Percentiles rank a stretch among this genome's conserved stretches.
These are phyloP conservation scores for Haliaeetus leucogaster DNA, from an alignment of 2,113 vertebrate species.

Conservation along the genomic window DNA sequence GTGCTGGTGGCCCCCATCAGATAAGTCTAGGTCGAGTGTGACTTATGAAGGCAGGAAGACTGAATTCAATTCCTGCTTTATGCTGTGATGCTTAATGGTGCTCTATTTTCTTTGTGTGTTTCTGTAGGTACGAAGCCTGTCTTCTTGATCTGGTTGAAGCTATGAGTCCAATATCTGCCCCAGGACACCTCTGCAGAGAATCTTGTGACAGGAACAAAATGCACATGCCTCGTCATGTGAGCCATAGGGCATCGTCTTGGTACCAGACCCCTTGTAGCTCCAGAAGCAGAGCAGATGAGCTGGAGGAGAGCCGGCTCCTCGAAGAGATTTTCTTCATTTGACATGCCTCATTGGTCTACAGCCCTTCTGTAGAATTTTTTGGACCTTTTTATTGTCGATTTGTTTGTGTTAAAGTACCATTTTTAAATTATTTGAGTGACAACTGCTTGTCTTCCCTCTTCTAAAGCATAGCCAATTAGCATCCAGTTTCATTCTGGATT, in stretches of 20 bases:
- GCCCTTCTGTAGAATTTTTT: background rate
- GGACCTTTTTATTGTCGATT: background rate
- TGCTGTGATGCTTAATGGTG: background rate
- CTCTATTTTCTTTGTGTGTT: background rate
- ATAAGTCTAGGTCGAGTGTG: background rate
- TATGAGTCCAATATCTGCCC: constrained; percentile 72
- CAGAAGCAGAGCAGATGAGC: constrained; percentile 62
- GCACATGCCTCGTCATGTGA: background rate
- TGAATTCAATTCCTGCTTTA: background rate
- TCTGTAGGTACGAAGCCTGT: constrained; percentile 80
- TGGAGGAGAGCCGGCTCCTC: constrained; percentile 88
- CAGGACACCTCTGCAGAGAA: background rate
- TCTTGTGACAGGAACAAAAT: background rate
- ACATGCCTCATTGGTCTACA: constrained; percentile 6
- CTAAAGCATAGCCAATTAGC: background rate
- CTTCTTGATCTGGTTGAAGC: constrained; percentile 82
- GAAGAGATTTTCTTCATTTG: constrained; percentile 97
- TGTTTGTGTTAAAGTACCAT: constrained; percentile 19
- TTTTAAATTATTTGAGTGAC: constrained; percentile 64
- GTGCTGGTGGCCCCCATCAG: background rate
- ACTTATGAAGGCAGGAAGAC: background rate
- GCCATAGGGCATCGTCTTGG: background rate
- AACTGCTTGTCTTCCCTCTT: constrained; percentile 22
- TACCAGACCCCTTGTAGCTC: constrained; percentile 28
- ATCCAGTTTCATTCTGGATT: background rate